Conservation (phyloP, 2,797 vertebrate species). For the Pseudomugil gertrudae region DNA sequence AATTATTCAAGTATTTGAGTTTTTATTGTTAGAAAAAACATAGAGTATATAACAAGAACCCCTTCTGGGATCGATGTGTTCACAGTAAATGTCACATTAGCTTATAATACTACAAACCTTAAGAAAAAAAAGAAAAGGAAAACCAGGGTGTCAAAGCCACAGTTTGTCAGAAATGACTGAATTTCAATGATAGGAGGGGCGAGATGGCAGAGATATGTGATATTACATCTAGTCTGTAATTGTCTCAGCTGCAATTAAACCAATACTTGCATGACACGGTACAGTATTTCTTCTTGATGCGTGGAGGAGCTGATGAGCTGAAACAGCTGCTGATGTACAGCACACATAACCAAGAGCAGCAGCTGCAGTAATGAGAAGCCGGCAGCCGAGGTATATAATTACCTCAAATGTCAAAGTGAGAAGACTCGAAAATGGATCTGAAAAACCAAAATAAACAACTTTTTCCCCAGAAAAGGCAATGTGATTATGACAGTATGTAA, state of each 20-base stretch:
- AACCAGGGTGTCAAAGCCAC: constrained; percentile 59
- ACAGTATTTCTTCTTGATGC: constrained; percentile 53
- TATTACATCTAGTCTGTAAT: constrained; percentile 60
- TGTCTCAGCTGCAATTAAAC: constrained; percentile 63
- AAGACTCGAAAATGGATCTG: constrained; percentile 44
- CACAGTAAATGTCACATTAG: constrained; percentile 83
- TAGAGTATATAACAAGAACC: constrained; percentile 79
- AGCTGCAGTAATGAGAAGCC: constrained; percentile 61
- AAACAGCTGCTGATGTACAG: constrained; percentile 68
- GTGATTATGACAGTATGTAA: constrained; percentile 58
- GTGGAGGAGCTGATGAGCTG: constrained; percentile 54
- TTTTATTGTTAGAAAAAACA: constrained; percentile 83
- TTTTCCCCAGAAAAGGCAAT: constrained; percentile 48
- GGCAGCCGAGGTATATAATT: constrained; percentile 53
- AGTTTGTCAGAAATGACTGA: constrained; percentile 63
- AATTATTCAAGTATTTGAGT: constrained; percentile 78
- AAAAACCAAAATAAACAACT: constrained; percentile 41
- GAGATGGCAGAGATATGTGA: constrained; percentile 53
- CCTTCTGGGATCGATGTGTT: constrained; percentile 71
- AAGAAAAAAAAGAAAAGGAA: constrained; percentile 54
- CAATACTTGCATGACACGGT: constrained; percentile 60
- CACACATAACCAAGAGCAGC: constrained; percentile 62
- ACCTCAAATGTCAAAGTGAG: constrained; percentile 46
- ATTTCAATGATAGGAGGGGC: constrained; percentile 54
- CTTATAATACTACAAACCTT: constrained; percentile 71